Percentiles rank a stretch among this genome's conserved stretches.
phyloP scores from a whole-genome alignment of 2,888 invertebrate genomes.

The Lasioglossum malachurum region DNA sequence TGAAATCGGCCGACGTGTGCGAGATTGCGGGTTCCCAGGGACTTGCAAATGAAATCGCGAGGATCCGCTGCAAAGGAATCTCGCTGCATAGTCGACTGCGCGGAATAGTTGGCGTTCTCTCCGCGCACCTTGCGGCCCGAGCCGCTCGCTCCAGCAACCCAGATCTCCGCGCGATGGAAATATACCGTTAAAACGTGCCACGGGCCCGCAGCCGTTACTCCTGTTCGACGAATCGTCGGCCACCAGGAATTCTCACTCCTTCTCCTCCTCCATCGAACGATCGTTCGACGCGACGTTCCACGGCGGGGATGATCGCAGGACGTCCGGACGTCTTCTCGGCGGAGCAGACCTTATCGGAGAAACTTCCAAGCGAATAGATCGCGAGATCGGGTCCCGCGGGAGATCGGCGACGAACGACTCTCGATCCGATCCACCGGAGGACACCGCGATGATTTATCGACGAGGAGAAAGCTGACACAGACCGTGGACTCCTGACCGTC shows the following conservation, averaged over 20 bases:
- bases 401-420: constrained; percentile 18
- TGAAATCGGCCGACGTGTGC: neutral
- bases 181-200: constrained; percentile 78
- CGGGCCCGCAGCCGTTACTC: constrained; percentile 63
- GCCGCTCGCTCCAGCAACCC: constrained; percentile 76
- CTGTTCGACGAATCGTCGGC: constrained; percentile 68
- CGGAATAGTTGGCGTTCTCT: constrained; percentile 43
- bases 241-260: constrained; percentile 28
- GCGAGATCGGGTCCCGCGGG: neutral
- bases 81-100: neutral
- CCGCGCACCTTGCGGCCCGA: constrained; percentile 54
- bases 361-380: neutral
- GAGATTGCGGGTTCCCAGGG: neutral
- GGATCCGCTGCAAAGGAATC: neutral
- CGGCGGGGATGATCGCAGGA: constrained; percentile 17
- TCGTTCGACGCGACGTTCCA: constrained; percentile 5
- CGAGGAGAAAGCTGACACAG: constrained; percentile 40
- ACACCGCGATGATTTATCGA: constrained; percentile 19
- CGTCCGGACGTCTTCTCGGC: constrained; percentile 14
- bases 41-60: neutral
- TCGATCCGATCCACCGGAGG: constrained; percentile 2
- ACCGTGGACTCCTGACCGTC: neutral
- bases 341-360: constrained; percentile 2
- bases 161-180: constrained; percentile 73
- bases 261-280: constrained; percentile 4